These are phyloP conservation scores for Acrocephalus kingi DNA, from an alignment of 2,113 vertebrate genomes.

Conservation along the genomic window DNA sequence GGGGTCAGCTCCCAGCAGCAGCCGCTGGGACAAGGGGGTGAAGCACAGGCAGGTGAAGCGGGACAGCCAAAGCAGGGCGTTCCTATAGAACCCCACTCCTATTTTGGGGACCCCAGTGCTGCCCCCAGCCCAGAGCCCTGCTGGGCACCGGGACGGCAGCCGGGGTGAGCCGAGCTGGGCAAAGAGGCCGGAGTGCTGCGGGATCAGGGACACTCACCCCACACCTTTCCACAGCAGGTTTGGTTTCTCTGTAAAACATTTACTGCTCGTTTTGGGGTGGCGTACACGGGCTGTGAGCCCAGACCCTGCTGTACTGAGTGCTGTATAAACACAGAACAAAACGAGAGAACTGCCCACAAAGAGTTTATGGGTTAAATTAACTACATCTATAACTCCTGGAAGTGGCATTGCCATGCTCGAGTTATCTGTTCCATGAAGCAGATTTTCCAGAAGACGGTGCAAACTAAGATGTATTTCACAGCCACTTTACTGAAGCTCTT, in stretches of 20 bases:
- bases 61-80: neutral
- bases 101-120: too few species aligned
- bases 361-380: neutral
- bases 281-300: neutral
- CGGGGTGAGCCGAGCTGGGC: neutral
- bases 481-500: neutral
- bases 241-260: neutral
- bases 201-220: neutral
- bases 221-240: neutral
- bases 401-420: neutral
- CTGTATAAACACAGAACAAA: neutral
- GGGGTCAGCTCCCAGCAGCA: neutral
- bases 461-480: neutral
- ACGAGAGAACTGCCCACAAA: neutral
- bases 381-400: neutral
- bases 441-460: neutral
- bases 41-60: neutral
- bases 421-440: neutral
- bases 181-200: neutral
- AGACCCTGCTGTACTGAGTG: neutral
- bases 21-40: neutral
- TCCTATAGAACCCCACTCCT: accelerated
- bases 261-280: neutral
- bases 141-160: neutral
- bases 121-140: neutral